Evolutionary conservation across 1,140 invertebrate genomes (phyloP).

Genomic region (Orchestia grillus): DNA sequence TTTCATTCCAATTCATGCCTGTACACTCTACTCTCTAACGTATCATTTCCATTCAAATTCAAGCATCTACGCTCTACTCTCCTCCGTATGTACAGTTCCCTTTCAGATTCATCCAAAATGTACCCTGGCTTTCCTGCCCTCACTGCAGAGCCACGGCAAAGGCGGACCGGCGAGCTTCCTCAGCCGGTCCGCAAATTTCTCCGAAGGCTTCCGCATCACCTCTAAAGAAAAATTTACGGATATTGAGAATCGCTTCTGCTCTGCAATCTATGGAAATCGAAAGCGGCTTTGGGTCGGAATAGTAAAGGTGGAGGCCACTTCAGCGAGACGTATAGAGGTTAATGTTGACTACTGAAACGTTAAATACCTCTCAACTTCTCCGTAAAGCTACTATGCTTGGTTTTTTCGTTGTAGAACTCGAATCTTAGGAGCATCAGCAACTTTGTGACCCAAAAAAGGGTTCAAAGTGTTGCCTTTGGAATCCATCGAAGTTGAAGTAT

Average conservation of each 20-base stretch:
- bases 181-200: background rate
- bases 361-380: background rate
- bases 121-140: no score
- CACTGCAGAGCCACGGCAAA: background rate
- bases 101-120: background rate
- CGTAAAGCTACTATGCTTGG: background rate
- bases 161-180: background rate
- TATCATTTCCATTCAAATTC: no score
- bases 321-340: background rate
- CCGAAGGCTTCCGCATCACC: background rate
- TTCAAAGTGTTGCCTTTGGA: background rate
- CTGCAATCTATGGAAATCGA: background rate
- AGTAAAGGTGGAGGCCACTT: background rate
- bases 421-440: background rate
- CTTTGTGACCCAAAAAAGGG: background rate
- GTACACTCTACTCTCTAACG: no score
- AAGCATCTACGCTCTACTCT: no score
- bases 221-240: conserved; percentile 10
- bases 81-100: background rate
- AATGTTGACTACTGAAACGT: background rate
- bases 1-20: no score
- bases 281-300: background rate
- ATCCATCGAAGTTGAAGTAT: no score
- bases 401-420: background rate
- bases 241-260: background rate